phyloP scores from a whole-genome alignment of 2,888 invertebrate species.

The Neoascia interrupta region DNA sequence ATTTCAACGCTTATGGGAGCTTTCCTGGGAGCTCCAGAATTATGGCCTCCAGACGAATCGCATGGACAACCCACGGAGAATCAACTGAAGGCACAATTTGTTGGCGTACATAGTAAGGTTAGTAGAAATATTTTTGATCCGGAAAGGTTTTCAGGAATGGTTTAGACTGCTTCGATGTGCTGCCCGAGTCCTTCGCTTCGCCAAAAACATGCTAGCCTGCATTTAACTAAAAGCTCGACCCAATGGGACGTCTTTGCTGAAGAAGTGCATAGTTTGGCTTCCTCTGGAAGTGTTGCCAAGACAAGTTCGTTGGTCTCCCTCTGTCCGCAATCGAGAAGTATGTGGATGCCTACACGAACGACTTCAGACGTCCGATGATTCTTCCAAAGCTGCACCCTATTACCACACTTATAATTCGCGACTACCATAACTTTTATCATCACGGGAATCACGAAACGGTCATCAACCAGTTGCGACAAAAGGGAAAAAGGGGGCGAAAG shows the following conservation, averaged over 20 bases:
- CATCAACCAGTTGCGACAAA: background rate
- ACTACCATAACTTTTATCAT: background rate
- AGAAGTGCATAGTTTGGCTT: too few species aligned
- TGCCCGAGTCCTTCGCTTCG: background rate
- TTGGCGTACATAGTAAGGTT: background rate
- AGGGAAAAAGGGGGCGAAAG: background rate
- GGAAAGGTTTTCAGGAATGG: background rate
- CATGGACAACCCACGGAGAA: too few species aligned
- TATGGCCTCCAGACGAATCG: too few species aligned
- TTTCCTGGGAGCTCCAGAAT: too few species aligned
- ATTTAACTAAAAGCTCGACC: too few species aligned
- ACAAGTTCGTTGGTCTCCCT: background rate
- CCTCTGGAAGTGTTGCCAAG: background rate
- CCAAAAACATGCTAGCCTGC: background rate
- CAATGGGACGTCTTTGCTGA: too few species aligned
- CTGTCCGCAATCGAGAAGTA: too few species aligned
- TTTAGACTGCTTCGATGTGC: background rate
- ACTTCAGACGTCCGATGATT: too few species aligned
- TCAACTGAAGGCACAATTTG: too few species aligned
- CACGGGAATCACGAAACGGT: background rate
- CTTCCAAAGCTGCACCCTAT: background rate
- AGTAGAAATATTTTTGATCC: too few species aligned
- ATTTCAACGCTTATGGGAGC: too few species aligned
- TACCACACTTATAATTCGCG: background rate
- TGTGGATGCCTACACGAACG: too few species aligned